These are phyloP conservation scores for Macrocentrus cingulum DNA, from an alignment of 1,140 invertebrate genomes.

Conservation along the genomic window DNA sequence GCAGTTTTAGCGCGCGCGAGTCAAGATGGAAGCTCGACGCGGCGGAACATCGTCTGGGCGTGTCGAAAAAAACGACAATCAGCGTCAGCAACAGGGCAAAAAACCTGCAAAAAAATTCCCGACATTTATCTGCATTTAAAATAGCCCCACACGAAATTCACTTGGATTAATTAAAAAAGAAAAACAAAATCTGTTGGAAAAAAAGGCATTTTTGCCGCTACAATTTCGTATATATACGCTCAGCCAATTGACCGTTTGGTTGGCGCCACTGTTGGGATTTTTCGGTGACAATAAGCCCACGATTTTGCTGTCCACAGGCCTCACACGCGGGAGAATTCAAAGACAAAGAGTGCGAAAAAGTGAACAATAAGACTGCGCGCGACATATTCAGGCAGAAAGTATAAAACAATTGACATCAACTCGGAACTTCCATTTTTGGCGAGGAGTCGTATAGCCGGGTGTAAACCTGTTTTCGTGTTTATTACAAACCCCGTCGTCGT, in stretches of 20 bases:
- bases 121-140: too few species aligned
- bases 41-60: constrained; percentile 18
- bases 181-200: too few species aligned
- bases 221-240: too few species aligned
- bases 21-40: neutral
- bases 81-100: neutral
- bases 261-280: too few species aligned
- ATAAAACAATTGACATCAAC: constrained; percentile 39
- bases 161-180: too few species aligned
- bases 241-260: too few species aligned
- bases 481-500: too few species aligned
- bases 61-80: constrained; percentile 1
- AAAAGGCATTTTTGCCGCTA: too few species aligned
- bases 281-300: too few species aligned
- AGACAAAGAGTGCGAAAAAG: constrained; percentile 17
- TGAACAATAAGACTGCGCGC: neutral
- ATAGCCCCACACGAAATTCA: too few species aligned
- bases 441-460: constrained; percentile 12
- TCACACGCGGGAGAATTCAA: constrained; percentile 4
- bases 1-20: neutral
- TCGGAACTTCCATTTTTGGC: constrained; percentile 9
- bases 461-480: constrained; percentile 35
- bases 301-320: too few species aligned
- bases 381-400: constrained; percentile 1
- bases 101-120: neutral